Conservation (phyloP, 1,140 invertebrate species). For the Halictus rubicundus region DNA sequence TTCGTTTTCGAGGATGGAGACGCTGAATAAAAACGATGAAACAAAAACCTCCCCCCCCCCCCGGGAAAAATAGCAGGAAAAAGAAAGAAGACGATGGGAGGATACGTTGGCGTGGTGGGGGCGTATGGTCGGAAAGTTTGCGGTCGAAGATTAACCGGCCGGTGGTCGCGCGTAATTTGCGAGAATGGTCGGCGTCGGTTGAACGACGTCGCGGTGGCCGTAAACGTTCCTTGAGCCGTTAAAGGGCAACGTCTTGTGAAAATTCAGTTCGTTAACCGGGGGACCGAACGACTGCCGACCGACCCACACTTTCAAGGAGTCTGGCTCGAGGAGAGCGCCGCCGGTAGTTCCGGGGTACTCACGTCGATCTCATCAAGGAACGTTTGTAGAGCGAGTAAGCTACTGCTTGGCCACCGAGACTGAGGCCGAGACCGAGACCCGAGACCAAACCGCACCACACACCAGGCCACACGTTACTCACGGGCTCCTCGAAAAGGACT, state of each 20-base stretch:
- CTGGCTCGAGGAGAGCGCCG: not conserved
- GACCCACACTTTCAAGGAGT: conserved; percentile 28
- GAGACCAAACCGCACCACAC: not conserved
- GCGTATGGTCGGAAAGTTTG: not conserved
- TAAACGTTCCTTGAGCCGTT: conserved; percentile 27
- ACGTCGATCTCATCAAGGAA: conserved; percentile 57
- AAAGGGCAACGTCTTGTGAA: conserved; percentile 34
- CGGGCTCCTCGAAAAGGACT: conserved; percentile 57
- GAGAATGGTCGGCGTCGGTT: not conserved
- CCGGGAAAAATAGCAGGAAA: too few species aligned
- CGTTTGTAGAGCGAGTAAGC: conserved; percentile 57
- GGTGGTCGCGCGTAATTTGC: conserved; percentile 12
- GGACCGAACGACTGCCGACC: conserved; percentile 30
- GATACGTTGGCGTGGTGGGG: too few species aligned
- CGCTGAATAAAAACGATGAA: too few species aligned
- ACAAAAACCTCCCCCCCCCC: too few species aligned
- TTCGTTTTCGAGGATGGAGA: too few species aligned
- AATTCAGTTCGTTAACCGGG: conserved; percentile 50
- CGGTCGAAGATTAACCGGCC: not conserved
- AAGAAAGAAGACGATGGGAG: too few species aligned
- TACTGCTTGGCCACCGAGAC: conserved; percentile 43
- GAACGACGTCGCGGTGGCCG: not conserved
- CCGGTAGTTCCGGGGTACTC: conserved; percentile 20
- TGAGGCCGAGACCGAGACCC: too few species aligned
- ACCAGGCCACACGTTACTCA: conserved; percentile 53